Evolutionary conservation across 2,888 invertebrate genomes (phyloP), one percentile per base, ranked within the genome.

Genomic region (Alloplasta piceator): DNA sequence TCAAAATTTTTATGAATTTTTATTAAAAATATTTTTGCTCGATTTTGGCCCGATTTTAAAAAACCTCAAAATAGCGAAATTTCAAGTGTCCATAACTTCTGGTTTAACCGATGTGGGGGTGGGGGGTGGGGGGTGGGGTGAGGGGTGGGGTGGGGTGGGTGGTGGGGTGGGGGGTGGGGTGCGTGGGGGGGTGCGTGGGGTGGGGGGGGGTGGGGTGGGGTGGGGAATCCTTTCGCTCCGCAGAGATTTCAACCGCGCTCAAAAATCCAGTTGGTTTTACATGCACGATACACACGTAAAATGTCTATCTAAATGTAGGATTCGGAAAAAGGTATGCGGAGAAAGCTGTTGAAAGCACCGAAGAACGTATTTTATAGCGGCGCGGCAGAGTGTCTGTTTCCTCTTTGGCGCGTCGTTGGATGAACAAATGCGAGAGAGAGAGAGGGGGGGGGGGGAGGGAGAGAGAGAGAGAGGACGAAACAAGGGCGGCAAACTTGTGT

Each of bases 341-440:
- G 76, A 83, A 66, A 84, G 83, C 82, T 82, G 85, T 84, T 83
- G 83, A 82, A 80, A 83, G 76, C 77, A 61, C 50, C 67, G 60
- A 82, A 63, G 83, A 80, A 80, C 81, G 83, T 85, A 85, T 85
- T 87, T 88, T 86, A 87, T 85, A 84, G 84, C 78, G 66, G 80
- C 83, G 78, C 82, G 80, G 84, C 79, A 83, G 26, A 26, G 74
- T 84, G 84, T 79, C 84, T 84, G 82, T 84, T 89, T 90, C 89
- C 89, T 87, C 85, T 89, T 88, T 88, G 88, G 88, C 88, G 86
- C 86, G 84, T 60, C 75, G 66, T 66, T 56, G 55, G 64, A 48
- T 73, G 56, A 67, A 55, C 67, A 41, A 58, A 56, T 39, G 78
- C 10, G 66, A 58, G 73, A 64, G 12, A 46, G 26, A 36, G 48